A percentile compares a stretch with the other conserved stretches of the same genome.
phyloP scores from a whole-genome alignment of 2,888 invertebrate genomes.

The Drosophila mettleri region DNA sequence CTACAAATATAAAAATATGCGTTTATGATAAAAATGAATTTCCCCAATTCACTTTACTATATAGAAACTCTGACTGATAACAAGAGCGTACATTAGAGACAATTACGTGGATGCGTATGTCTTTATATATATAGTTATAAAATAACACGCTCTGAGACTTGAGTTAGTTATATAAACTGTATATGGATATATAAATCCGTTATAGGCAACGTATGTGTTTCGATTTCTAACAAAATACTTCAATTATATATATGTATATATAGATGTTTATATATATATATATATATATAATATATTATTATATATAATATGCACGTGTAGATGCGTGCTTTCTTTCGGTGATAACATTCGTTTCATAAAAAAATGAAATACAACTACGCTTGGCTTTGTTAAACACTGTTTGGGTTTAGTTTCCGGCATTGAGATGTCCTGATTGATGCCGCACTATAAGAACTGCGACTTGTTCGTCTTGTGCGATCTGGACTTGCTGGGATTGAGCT shows the following conservation, averaged over 20 bases:
- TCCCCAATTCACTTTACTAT: constrained; percentile 42
- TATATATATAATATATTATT: constrained; percentile 20
- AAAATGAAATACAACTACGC: constrained; percentile 32
- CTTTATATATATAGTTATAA: constrained; percentile 36
- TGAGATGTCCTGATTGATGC: constrained; percentile 14
- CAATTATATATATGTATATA: constrained; percentile 43
- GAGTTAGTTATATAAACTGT: constrained; percentile 70
- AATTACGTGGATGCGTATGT: constrained; percentile 42
- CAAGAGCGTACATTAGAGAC: constrained; percentile 61
- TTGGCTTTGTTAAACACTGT: constrained; percentile 37
- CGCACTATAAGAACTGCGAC: constrained; percentile 88
- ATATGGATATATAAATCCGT: constrained; percentile 58
- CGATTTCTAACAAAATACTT: constrained; percentile 75
- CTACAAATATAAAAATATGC: constrained; percentile 58
- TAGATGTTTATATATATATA: constrained; percentile 36
- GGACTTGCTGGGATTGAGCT: constrained; percentile 85
- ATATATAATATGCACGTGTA: constrained; percentile 29
- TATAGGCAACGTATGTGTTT: constrained; percentile 77
- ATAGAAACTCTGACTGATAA: constrained; percentile 76
- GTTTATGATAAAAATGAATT: constrained; percentile 42
- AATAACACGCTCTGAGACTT: constrained; percentile 70
- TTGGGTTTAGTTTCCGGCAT: constrained; percentile 16
- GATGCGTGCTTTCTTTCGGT: constrained; percentile 52
- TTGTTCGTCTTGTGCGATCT: constrained; percentile 87
- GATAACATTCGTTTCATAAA: constrained; percentile 58